Evolutionary conservation across 2,888 invertebrate species (phyloP).

Genomic region (Lagria hirta): DNA sequence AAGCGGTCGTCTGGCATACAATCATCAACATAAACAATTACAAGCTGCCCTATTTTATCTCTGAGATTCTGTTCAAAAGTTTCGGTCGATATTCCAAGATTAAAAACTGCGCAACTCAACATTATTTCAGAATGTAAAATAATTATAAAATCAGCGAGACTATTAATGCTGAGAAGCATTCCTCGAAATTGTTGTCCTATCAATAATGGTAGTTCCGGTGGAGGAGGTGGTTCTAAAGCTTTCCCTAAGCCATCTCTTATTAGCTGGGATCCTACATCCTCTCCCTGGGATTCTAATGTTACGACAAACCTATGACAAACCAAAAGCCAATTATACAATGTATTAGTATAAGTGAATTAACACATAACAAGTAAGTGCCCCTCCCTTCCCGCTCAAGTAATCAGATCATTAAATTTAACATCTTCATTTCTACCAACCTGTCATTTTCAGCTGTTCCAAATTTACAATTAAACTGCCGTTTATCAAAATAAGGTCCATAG

Average conservation of each 20-base stretch:
- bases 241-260: conserved; percentile 41
- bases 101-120: conserved; percentile 57
- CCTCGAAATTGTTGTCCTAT: conserved; percentile 54
- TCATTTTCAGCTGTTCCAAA: conserved; percentile 57
- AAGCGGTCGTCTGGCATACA: conserved; percentile 61
- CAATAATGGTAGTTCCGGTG: conserved; percentile 50
- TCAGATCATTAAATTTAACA: no score
- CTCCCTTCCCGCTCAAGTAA: no score
- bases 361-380: no score
- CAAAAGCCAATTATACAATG: no score
- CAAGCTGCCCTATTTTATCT: conserved; percentile 54
- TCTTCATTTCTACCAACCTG: conserved; percentile 45
- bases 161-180: conserved; percentile 52
- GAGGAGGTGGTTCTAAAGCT: conserved; percentile 1
- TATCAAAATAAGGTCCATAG: conserved; percentile 64
- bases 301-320: conserved; percentile 39
- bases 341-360: no score
- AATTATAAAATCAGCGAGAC: conserved; percentile 52
- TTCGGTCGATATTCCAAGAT: conserved; percentile 53
- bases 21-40: conserved; percentile 55
- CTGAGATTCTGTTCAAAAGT: conserved; percentile 58
- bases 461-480: conserved; percentile 61
- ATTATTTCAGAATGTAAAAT: conserved; percentile 55
- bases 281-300: conserved; percentile 36
- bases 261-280: conserved; percentile 39